Base-by-base conservation (phyloP, 2,888 invertebrate genomes). In the Mechanitis messenoides region DNA sequence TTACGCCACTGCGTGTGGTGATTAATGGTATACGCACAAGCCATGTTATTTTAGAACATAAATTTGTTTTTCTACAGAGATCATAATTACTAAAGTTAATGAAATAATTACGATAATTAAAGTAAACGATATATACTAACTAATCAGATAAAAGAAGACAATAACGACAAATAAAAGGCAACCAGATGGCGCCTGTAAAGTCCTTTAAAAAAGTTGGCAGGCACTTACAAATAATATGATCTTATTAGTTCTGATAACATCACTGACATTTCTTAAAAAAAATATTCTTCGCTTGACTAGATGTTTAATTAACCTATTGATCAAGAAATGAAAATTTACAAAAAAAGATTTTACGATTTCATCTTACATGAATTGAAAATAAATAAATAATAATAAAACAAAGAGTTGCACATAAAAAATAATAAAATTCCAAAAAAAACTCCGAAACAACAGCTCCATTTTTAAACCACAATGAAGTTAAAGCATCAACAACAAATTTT, bases 211-310 rank as follows among this genome's bases (percentile, higher is more conserved):
- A 86, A 83, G 84, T 78, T 82, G 85, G 84, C 86, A 87, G 87
- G 86, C 82, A 74, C 86, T 87, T 87, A 88, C 75, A 83, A 74
- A 84, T 80, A 85, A 77, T 77, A 80, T 83, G 84, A 84, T 82
- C 88, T 88, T 87, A 88, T 72, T 80, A 86, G 88, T 83, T 86
- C 88, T 73, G 89, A 81, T 86, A 79, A 83, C 84, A 74, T 76
- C 87, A 89, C 89, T 85, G 84, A 87, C 88, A 89, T 89, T 89
- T 89, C 72, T 76, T 77, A 76, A 66, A 81, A 76, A 74, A 78
- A 73, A 70, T 67, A 71, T 72, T 73, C 20, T 74, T 74, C 76
- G 74, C 74, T 81, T 86, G 87, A 87, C 86, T 84, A 82, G 83
- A 84, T 71, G 75, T 77, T 76, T 78, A 60, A 64, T 59, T 60